Conservation (phyloP, 2,113 vertebrate genomes). For the Nothobranchius furzeri region DNA sequence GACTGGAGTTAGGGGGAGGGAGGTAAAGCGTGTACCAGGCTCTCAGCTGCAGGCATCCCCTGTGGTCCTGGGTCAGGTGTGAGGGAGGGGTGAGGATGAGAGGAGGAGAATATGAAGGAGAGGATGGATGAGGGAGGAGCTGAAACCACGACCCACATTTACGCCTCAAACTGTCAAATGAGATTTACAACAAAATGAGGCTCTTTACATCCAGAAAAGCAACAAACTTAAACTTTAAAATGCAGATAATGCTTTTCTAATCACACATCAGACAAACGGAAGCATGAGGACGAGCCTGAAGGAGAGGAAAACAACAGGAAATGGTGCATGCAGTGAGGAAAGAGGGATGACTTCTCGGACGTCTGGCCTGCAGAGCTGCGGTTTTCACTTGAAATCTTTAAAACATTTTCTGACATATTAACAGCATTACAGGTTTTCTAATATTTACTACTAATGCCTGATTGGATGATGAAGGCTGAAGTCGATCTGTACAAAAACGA, state of each 20-base stretch:
- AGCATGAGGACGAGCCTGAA: slow-evolving; percentile 15
- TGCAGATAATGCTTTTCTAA: background rate
- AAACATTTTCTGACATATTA: slow-evolving; percentile 1
- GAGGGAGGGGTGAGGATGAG: slow-evolving; percentile 77
- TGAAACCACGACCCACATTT: slow-evolving; percentile 56
- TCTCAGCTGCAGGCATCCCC: slow-evolving; percentile 83
- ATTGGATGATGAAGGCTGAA: slow-evolving; percentile 6
- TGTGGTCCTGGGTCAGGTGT: slow-evolving; percentile 83
- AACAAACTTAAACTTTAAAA: slow-evolving; percentile 14
- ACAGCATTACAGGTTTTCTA: slow-evolving; percentile 13
- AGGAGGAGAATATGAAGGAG: slow-evolving; percentile 51
- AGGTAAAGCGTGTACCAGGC: slow-evolving; percentile 79
- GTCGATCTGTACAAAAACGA: too few species aligned
- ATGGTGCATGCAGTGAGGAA: slow-evolving; percentile 31
- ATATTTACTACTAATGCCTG: background rate
- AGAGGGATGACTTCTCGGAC: background rate
- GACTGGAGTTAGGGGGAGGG: slow-evolving; percentile 24
- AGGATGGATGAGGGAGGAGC: slow-evolving; percentile 48
- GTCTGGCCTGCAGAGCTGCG: background rate
- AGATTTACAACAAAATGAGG: slow-evolving; percentile 79
- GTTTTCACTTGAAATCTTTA: slow-evolving; percentile 12
- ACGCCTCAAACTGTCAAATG: slow-evolving; percentile 91
- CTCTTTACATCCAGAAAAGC: slow-evolving; percentile 9
- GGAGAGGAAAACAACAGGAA: slow-evolving; percentile 48
- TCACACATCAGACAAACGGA: slow-evolving; percentile 9